Evolutionary conservation across 2,113 vertebrate genomes (phyloP), one percentile per base, ranked within the genome.

Genomic region (Ophthalmolycus amberensis): DNA sequence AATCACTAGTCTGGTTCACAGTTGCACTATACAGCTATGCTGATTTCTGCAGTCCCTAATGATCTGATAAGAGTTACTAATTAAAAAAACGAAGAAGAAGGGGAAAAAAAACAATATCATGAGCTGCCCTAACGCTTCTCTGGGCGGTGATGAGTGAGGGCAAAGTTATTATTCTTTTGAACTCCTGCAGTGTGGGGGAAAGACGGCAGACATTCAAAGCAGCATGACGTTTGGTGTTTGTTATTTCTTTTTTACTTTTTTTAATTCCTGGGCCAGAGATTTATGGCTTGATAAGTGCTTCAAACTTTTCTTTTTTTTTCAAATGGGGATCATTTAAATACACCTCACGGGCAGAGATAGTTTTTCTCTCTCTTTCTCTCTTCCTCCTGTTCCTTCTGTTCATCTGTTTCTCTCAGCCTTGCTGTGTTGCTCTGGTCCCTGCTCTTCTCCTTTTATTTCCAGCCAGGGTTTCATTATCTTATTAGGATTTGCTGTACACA

Each of bases 131-230:
- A 94, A 94, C 92, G 93, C 94, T 95, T 93, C 95, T 95, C 95
- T 94, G 85, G 95, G 95, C 79, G 94, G 94, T 92, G 92, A 95
- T 96, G 94, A 95, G 91, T 92, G 92, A 93, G 91, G 88, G 89
- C 91, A 89, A 93, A 93, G 95, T 95, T 96, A 96, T 96, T 96
- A 95, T 95, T 92, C 93, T 94, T 90, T 91, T 90, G 92, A 94
- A 93, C 95, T 95, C 95, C 95, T 95, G 95, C 90, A 64, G 95
- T 89, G 95, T 90, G 87, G 94, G 89, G 91, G 88, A 84, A 88
- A 93, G 92, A 87, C 89, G 83, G 89, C 91, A 93, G 91, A 95
- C 94, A 93, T 94, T 95, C 83, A 94, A 95, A 94, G 90, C 95
- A 95, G 95, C 95, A 95, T 94, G 94, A 94, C 92, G 89, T 93